Evolutionary conservation across 2,797 vertebrate genomes (phyloP), one percentile per base, ranked within the genome.

Genomic region (Parambassis ranga): DNA sequence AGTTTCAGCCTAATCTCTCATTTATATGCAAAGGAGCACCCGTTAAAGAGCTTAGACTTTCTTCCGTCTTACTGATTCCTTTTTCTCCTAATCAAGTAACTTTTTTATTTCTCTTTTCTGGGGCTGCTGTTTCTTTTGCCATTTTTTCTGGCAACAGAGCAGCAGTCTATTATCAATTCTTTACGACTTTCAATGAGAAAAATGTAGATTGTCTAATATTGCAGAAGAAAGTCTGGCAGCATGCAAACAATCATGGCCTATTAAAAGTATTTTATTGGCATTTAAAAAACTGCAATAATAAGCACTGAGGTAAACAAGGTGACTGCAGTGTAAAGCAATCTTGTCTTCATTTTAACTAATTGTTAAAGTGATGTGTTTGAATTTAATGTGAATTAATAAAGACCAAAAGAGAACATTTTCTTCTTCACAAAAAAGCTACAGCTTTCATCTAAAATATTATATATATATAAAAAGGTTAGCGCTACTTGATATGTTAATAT

Each of bases 11-110:
- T 95, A 95, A 95, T 94, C 91, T 94, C 89, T 94, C 91, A 95
- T 95, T 95, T 94, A 93, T 93, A 95, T 95, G 93, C 91, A 94
- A 92, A 94, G 91, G 73, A 92, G 89, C 66, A 85, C 79, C 83
- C 84, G 85, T 92, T 90, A 91, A 93, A 92, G 88, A 92, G 90
- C 92, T 94, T 92, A 94, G 75, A 91, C 90, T 93, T 95, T 91
- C 90, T 89, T 89, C 85, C 65, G 87, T 92, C 81, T 90, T 92
- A 92, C 92, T 89, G 76, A 80, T 87, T 86, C 86, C 86, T 88
- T 90, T 92, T 91, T 39, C 53, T 71, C 74, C 82, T 90, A 90
- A 92, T 91, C 86, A 92, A 88, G 84, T 87, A 86, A 74, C 76
- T 85, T 87, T 90, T 85, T 71, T 79, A 73, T 82, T 82, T 82